A percentile compares a stretch with the other conserved stretches of the same genome.
Evolutionary conservation across 1,140 invertebrate genomes (phyloP).

Genomic region (Orchesella cincta): DNA sequence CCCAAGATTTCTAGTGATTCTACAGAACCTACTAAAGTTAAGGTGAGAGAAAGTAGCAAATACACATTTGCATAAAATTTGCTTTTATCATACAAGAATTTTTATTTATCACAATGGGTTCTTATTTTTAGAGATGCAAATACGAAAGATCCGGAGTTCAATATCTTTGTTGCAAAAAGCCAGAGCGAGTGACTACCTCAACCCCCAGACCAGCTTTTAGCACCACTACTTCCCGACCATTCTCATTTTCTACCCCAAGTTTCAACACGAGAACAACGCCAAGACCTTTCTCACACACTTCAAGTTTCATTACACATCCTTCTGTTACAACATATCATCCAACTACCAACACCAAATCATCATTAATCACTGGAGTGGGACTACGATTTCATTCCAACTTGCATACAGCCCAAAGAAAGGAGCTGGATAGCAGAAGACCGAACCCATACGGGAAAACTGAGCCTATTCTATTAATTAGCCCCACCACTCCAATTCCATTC

Average conservation of each 20-base stretch:
- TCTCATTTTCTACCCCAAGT: neutral
- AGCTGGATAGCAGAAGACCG: neutral
- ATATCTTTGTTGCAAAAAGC: constrained; percentile 3
- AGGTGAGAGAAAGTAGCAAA: neutral
- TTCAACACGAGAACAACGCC: no score
- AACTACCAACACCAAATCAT: neutral
- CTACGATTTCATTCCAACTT: constrained; percentile 26
- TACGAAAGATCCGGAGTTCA: constrained; percentile 4
- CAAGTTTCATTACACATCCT: neutral
- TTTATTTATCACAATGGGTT: neutral
- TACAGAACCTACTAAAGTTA: neutral
- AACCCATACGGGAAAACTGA: neutral
- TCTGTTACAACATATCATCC: neutral
- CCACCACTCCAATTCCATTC: neutral
- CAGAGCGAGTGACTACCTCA: neutral
- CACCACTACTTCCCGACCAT: neutral
- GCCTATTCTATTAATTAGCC: neutral
- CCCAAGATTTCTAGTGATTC: neutral
- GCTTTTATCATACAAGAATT: neutral
- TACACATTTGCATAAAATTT: neutral
- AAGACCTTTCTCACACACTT: no score
- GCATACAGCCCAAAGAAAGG: neutral
- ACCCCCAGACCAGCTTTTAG: neutral
- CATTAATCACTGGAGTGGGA: constrained; percentile 11
- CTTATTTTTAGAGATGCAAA: constrained; percentile 4